Conservation (phyloP, 2,113 vertebrate species). For the Rutilus rutilus region DNA sequence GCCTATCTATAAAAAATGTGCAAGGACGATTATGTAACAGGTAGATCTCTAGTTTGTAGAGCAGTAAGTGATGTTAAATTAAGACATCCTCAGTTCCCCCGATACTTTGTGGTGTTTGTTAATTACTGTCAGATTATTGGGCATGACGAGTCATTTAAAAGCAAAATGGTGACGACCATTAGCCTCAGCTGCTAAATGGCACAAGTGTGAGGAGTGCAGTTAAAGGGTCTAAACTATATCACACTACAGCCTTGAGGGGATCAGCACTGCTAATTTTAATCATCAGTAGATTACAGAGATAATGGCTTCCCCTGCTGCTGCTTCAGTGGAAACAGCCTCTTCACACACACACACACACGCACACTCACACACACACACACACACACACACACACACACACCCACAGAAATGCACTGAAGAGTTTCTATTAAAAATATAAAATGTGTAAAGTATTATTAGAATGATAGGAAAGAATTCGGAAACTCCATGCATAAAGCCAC, state of each 20-base stretch:
- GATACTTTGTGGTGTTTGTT: slow-evolving; percentile 31
- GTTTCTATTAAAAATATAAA: background rate
- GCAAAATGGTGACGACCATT: slow-evolving; percentile 64
- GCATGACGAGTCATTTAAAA: slow-evolving; percentile 57
- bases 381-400: no score
- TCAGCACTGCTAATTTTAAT: slow-evolving; percentile 76
- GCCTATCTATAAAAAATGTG: background rate
- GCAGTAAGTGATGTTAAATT: background rate
- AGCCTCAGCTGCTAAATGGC: slow-evolving; percentile 61
- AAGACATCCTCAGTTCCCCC: background rate
- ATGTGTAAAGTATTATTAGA: background rate
- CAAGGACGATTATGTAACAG: no score
- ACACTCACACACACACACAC: background rate
- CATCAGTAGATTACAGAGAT: slow-evolving; percentile 82
- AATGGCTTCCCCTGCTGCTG: slow-evolving; percentile 58
- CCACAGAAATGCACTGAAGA: background rate
- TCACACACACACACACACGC: background rate
- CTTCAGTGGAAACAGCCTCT: background rate
- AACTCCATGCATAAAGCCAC: background rate
- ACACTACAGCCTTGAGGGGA: slow-evolving; percentile 63
- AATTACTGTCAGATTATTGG: slow-evolving; percentile 76
- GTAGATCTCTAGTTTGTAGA: background rate
- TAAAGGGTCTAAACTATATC: slow-evolving; percentile 62
- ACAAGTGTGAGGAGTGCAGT: background rate
- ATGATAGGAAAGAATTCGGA: background rate